Percentiles rank a stretch among this genome's conserved stretches.
phyloP scores from a whole-genome alignment of 2,797 vertebrate species.

The Danionella dracula region DNA sequence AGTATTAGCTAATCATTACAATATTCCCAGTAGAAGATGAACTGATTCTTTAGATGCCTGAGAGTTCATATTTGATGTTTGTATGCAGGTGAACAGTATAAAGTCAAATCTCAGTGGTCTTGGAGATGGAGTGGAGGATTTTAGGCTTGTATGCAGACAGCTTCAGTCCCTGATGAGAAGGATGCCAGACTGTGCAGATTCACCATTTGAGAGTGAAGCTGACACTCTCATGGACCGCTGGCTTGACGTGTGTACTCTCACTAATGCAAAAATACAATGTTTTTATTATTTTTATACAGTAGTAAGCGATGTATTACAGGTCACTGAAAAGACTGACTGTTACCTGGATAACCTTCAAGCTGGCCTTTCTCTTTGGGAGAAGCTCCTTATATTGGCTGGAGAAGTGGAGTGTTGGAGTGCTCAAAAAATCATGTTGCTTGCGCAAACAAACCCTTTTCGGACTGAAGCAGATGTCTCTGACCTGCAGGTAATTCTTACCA shows the following conservation, averaged over 20 bases:
- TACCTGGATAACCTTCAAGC: constrained; percentile 76
- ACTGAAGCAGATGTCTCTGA: constrained; percentile 63
- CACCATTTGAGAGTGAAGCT: constrained; percentile 81
- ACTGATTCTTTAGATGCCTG: no score
- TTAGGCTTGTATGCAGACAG: constrained; percentile 81
- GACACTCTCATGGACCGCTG: constrained; percentile 86
- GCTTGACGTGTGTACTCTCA: constrained; percentile 81
- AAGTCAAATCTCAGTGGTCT: constrained; percentile 77
- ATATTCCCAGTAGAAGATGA: no score
- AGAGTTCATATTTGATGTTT: constrained; percentile 8
- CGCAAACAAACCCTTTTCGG: constrained; percentile 58
- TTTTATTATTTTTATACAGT: neutral
- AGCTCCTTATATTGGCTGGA: constrained; percentile 70
- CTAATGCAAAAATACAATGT: neutral
- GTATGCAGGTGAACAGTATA: constrained; percentile 69
- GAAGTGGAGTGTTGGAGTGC: constrained; percentile 71
- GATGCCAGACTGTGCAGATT: constrained; percentile 70
- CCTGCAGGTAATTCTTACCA: constrained; percentile 67
- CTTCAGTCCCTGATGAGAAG: constrained; percentile 80
- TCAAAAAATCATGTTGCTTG: constrained; percentile 56
- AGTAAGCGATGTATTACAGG: constrained; percentile 55
- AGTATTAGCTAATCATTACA: constrained; percentile 12
- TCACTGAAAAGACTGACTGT: constrained; percentile 83
- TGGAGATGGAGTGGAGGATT: constrained; percentile 75
- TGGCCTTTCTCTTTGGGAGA: constrained; percentile 81